Conservation (phyloP, 1,140 invertebrate genomes). For the Micrasema minimum region DNA sequence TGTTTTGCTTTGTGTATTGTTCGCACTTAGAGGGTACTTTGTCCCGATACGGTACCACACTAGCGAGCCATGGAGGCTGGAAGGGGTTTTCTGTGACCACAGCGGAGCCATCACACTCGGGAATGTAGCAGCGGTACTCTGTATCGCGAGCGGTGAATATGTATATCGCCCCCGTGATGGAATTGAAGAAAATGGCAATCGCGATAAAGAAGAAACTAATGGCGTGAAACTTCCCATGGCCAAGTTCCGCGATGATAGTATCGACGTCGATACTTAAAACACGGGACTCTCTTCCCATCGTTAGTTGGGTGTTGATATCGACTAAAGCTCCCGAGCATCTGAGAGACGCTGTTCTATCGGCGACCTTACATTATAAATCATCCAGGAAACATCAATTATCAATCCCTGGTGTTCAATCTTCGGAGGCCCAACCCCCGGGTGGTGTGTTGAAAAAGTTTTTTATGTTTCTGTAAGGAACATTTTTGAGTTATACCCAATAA, state of each 20-base stretch:
- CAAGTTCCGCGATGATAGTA: conserved; percentile 49
- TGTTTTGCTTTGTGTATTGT: conserved; percentile 56
- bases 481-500: too few relatives aligned
- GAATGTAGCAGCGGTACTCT: conserved; percentile 68
- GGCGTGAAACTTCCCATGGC: conserved; percentile 68
- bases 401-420: conserved; percentile 20
- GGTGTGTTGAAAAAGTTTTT: too few relatives aligned
- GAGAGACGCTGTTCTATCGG: conserved; percentile 5
- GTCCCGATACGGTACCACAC: conserved; percentile 61
- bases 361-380: conserved; percentile 49
- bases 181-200: conserved; percentile 66
- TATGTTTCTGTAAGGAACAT: too few relatives aligned
- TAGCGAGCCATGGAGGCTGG: conserved; percentile 62
- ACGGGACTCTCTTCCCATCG: conserved; percentile 46
- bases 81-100: conserved; percentile 42
- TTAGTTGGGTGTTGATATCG: neutral
- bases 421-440: too few relatives aligned
- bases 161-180: conserved; percentile 66
- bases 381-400: conserved; percentile 4
- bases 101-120: conserved; percentile 63
- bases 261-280: conserved; percentile 48
- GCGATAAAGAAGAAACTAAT: conserved; percentile 65
- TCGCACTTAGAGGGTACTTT: conserved; percentile 63
- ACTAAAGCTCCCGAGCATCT: conserved; percentile 2
- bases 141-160: conserved; percentile 68